phyloP scores from a whole-genome alignment of 2,888 invertebrate genomes.

The Gibbula magus region DNA sequence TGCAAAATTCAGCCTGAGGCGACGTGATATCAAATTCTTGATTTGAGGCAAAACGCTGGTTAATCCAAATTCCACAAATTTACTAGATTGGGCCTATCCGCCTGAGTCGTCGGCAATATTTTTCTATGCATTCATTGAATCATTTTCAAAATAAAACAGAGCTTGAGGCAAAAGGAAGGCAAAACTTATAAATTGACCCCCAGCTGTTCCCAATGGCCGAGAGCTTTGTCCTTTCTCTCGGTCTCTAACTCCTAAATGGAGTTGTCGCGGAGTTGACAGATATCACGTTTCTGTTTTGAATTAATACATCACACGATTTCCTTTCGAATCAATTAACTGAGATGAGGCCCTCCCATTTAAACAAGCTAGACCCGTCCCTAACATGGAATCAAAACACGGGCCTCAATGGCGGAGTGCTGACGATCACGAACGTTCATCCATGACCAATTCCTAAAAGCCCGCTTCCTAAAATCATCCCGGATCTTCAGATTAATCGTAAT shows the following conservation, averaged over 20 bases:
- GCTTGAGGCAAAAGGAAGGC: neutral
- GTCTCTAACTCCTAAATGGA: conserved; percentile 19
- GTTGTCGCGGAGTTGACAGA: conserved; percentile 16
- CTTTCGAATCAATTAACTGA: conserved; percentile 18
- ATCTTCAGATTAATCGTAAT: conserved; percentile 20
- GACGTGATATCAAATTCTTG: neutral
- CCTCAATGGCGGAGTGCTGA: neutral
- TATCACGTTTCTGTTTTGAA: conserved; percentile 24
- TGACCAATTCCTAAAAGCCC: neutral
- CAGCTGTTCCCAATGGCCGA: neutral
- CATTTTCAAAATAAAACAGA: conserved; percentile 20
- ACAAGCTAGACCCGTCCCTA: neutral
- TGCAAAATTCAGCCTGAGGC: neutral
- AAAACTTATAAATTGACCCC: conserved; percentile 23
- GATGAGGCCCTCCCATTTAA: conserved; percentile 7
- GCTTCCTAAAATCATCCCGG: conserved; percentile 11
- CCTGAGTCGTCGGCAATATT: conserved; percentile 16
- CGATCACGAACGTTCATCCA: conserved; percentile 19
- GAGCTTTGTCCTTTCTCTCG: neutral
- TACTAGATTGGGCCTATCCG: conserved; percentile 23
- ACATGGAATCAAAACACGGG: conserved; percentile 15
- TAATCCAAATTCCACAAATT: conserved; percentile 15
- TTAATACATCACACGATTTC: conserved; percentile 21
- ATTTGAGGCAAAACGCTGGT: neutral
- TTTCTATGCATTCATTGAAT: conserved; percentile 16